Conservation (phyloP, 2,888 invertebrate species). For the Caenorhabditis sp. region DNA sequence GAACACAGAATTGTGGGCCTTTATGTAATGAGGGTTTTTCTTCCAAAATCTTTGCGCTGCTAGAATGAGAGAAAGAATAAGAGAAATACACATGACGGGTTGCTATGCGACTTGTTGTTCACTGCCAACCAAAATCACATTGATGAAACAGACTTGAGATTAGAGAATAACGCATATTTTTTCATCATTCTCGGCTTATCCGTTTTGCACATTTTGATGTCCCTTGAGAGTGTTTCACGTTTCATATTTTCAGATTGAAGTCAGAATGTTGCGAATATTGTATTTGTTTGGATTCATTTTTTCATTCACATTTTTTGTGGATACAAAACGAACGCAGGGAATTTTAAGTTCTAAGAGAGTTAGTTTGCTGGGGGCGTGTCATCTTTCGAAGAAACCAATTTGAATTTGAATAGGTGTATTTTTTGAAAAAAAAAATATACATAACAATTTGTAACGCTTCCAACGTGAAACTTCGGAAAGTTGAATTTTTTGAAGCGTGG, state of each 20-base stretch:
- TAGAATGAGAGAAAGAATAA: neutral
- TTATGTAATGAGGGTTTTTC: neutral
- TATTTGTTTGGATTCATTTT: neutral
- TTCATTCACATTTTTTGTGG: neutral
- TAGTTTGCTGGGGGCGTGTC: neutral
- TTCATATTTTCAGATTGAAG: neutral
- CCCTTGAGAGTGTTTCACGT: neutral
- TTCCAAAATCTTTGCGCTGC: neutral
- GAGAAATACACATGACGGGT: neutral
- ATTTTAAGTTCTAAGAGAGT: constrained; percentile 20
- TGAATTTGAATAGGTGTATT: no score
- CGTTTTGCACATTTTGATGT: no score
- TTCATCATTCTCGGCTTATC: no score
- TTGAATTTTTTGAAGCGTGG: no score
- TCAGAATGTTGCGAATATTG: neutral
- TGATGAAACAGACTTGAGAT: neutral
- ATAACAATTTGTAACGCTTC: no score
- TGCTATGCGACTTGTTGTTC: neutral
- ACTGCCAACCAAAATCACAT: neutral
- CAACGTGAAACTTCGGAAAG: no score
- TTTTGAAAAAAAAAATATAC: no score
- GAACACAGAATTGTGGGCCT: neutral
- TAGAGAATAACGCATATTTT: neutral
- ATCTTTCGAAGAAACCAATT: no score
- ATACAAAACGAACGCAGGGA: constrained; percentile 14